Percentiles rank a stretch among this genome's conserved stretches.
phyloP scores from a whole-genome alignment of 2,888 invertebrate genomes.

The Petrolisthes manimaculis region DNA sequence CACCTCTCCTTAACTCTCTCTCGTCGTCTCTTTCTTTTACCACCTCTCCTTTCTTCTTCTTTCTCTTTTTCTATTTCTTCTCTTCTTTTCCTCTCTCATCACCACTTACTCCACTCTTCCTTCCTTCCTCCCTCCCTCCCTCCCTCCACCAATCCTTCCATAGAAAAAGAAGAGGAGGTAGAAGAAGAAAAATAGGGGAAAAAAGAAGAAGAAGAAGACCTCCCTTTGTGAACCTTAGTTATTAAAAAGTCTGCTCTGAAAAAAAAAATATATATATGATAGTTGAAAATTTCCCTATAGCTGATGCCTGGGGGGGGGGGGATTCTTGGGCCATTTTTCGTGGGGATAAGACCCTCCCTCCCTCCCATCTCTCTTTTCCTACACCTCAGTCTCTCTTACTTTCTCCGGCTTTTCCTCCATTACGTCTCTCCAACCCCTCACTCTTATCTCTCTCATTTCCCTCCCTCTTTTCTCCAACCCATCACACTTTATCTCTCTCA shows the following conservation, averaged over 20 bases:
- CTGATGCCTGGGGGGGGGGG: constrained; percentile 1
- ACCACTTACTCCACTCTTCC: no score
- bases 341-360: not conserved
- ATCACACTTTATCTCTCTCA: no score
- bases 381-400: no score
- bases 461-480: no score
- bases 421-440: no score
- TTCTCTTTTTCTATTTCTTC: not conserved
- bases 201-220: not conserved
- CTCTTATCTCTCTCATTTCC: no score
- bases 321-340: constrained; percentile 15
- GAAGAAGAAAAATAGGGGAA: no score
- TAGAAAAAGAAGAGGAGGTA: no score
- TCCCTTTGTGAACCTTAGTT: constrained; percentile 18
- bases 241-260: constrained; percentile 11
- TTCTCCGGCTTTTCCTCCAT: no score
- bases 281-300: constrained; percentile 15
- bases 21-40: not conserved
- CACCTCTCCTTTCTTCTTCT: not conserved
- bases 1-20: not conserved
- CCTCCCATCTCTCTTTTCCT: no score
- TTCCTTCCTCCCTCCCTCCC: not conserved
- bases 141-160: not conserved
- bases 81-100: not conserved
- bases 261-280: constrained; percentile 4